Conservation (phyloP, 1,140 invertebrate genomes). For the Sitodiplosis mosellana region DNA sequence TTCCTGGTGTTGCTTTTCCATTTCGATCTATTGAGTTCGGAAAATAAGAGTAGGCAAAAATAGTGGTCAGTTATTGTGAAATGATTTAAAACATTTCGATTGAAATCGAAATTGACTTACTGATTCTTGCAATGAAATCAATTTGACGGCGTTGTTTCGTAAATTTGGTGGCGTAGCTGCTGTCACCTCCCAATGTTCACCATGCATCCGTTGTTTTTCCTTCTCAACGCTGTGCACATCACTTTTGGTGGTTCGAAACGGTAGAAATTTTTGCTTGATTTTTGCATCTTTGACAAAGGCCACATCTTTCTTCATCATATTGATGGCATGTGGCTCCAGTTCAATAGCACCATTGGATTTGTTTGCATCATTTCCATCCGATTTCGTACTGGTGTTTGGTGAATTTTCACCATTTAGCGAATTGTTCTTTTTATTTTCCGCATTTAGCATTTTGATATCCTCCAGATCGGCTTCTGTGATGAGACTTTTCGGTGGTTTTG, state of each 20-base stretch:
- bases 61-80: neutral
- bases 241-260: constrained; percentile 40
- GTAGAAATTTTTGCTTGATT: constrained; percentile 32
- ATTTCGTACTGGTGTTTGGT: neutral
- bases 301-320: constrained; percentile 36
- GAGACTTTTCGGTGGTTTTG: constrained; percentile 31
- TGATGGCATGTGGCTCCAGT: constrained; percentile 34
- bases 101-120: constrained; percentile 15
- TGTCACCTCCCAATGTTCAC: constrained; percentile 45
- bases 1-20: constrained; percentile 4
- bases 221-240: constrained; percentile 41
- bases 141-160: constrained; percentile 14
- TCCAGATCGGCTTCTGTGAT: constrained; percentile 40
- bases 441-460: constrained; percentile 29
- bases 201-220: constrained; percentile 34
- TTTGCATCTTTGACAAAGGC: constrained; percentile 19
- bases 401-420: neutral
- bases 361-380: neutral
- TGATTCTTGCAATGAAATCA: constrained; percentile 19
- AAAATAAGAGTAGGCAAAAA: neutral
- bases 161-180: constrained; percentile 44
- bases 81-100: constrained; percentile 15
- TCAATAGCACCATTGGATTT: constrained; percentile 3
- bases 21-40: constrained; percentile 3
- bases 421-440: constrained; percentile 1